Evolutionary conservation across 1,140 invertebrate genomes (phyloP).

Genomic region (Carposina sasakii): DNA sequence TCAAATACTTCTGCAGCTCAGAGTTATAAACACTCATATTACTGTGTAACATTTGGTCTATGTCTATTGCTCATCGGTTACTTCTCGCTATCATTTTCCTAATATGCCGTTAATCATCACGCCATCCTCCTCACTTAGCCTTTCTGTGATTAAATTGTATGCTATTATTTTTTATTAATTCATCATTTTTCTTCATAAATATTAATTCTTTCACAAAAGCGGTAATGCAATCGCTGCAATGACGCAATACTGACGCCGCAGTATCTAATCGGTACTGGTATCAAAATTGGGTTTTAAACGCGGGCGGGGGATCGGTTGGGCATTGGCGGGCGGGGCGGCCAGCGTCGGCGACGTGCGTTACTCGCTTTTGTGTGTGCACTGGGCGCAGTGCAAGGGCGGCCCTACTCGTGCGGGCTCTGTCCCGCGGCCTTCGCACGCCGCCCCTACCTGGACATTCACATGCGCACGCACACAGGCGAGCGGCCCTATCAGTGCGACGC

Average conservation of each 20-base stretch:
- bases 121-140: conserved; percentile 39
- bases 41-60: too few species aligned
- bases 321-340: conserved; percentile 41
- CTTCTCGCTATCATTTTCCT: conserved; percentile 32
- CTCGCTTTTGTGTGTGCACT: conserved; percentile 72
- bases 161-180: conserved; percentile 46
- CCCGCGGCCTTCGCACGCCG: conserved; percentile 79
- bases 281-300: conserved; percentile 48
- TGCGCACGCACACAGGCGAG: conserved; percentile 83
- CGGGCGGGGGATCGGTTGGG: conserved; percentile 19
- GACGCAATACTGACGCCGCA: conserved; percentile 43
- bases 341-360: conserved; percentile 69
- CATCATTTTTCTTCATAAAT: conserved; percentile 64
- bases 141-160: conserved; percentile 44
- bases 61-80: conserved; percentile 36
- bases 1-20: conserved; percentile 64
- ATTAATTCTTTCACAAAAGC: conserved; percentile 70
- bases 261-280: conserved; percentile 22
- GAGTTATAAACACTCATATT: too few species aligned
- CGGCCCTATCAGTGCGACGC: conserved; percentile 81
- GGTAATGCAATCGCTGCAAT: conserved; percentile 68
- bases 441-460: conserved; percentile 81
- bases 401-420: conserved; percentile 80
- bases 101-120: conserved; percentile 28
- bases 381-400: conserved; percentile 72